Evolutionary conservation across 2,797 vertebrate species (phyloP), one percentile per base, ranked within the genome.

Genomic region (Philypnodon macrostomus): DNA sequence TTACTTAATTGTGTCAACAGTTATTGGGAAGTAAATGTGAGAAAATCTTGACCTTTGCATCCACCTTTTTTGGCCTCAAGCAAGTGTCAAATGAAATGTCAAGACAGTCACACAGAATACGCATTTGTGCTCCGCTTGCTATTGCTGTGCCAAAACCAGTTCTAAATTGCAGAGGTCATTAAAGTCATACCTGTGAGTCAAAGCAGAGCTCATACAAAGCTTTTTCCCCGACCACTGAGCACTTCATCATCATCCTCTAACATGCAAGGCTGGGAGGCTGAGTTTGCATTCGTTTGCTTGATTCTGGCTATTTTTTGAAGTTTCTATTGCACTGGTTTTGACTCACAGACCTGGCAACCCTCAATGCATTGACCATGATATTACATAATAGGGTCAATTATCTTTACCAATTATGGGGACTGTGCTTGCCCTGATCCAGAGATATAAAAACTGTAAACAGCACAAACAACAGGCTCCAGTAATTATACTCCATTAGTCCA

Each of bases 401-500:
- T 63, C 72, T 47, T 75, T 53, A 53, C 42, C 64, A 73, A 71
- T 83, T 73, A 85, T 65, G 73, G 59, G 61, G 62, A 46, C 35
- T 49, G 66, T 53, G 61, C 76, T 55, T 54, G 75, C 67, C 41
- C 62, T 63, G 73, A 80, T 71, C 56, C 63, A 55, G 68, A 73
- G 49, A 63, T 37, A 11, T 38, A 50, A 57, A 67, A 61, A 66
- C 63, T 55, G 45, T 75, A 50, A 84, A 75, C 73, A 82, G 73
- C 79, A 74, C 74, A 50, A 84, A 75, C 73, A 82, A 74, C 79
- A 74, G 40, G 49, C n/a, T n/a, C n/a, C n/a, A n/a, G 18, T 63
- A 73, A 80, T 85, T 77, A 81, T 79, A 54, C 60, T 64, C 67
- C 65, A 78, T 84, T 84, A 80, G 65, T 30, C 52, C 54, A 56